phyloP scores from a whole-genome alignment of 1,140 invertebrate species.

The Drosophila fuyamai region DNA sequence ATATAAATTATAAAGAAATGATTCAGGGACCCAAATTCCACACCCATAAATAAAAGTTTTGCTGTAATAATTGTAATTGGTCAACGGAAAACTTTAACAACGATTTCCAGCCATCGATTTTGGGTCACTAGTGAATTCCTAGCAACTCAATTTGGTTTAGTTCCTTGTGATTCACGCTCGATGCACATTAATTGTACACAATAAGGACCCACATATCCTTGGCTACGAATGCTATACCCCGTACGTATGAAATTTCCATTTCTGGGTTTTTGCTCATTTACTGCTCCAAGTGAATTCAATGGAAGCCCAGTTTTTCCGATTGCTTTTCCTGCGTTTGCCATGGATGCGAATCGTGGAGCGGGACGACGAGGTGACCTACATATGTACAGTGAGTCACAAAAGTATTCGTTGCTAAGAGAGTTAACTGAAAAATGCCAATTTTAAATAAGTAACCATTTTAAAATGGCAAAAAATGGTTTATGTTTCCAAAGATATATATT shows the following conservation, averaged over 20 bases:
- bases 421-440: too few relatives aligned
- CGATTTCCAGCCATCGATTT: slow-evolving; percentile 52
- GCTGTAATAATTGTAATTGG: slow-evolving; percentile 80
- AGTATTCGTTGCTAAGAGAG: too few relatives aligned
- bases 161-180: slow-evolving; percentile 72
- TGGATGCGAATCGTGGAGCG: slow-evolving; percentile 35
- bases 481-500: too few relatives aligned
- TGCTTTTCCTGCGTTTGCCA: slow-evolving; percentile 42
- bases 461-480: too few relatives aligned
- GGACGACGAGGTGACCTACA: slow-evolving; percentile 34
- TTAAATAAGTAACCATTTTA: too few relatives aligned
- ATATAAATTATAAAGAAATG: slow-evolving; percentile 80
- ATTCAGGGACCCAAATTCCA: slow-evolving; percentile 42
- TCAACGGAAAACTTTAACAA: slow-evolving; percentile 51
- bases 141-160: slow-evolving; percentile 49
- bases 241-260: slow-evolving; percentile 75
- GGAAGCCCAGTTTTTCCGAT: slow-evolving; percentile 60
- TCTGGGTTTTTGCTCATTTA: slow-evolving; percentile 55
- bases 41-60: slow-evolving; percentile 71
- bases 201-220: slow-evolving; percentile 69
- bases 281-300: slow-evolving; percentile 56
- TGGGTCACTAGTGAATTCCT: slow-evolving; percentile 56
- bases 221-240: slow-evolving; percentile 36
- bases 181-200: slow-evolving; percentile 78
- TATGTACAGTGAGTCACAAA: too few relatives aligned